A percentile compares a stretch with the other conserved stretches of the same genome.
These are phyloP conservation scores for Arrhamphus sclerolepis DNA, from an alignment of 2,797 vertebrate species.

Conservation along the genomic window DNA sequence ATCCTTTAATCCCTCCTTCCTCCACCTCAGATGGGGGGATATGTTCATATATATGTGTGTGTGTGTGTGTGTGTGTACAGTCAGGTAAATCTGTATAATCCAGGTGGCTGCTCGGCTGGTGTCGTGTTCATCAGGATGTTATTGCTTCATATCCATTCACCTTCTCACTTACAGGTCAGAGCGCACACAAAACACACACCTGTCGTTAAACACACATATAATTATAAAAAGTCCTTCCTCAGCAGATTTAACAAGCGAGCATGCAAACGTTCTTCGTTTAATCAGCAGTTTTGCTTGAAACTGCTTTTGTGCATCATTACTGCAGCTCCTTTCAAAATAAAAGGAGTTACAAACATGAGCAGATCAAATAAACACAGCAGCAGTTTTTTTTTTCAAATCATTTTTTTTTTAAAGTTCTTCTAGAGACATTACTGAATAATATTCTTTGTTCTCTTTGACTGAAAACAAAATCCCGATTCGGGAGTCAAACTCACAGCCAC, in stretches of 20 bases:
- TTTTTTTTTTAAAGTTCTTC: too few species aligned
- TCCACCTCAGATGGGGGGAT: background rate
- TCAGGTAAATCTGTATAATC: constrained; percentile 19
- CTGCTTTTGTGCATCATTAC: background rate
- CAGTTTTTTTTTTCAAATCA: too few species aligned
- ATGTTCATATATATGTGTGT: background rate
- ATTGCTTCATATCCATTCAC: constrained; percentile 22
- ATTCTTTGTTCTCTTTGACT: too few species aligned
- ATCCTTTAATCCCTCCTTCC: background rate
- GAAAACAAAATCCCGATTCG: too few species aligned
- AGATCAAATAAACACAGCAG: too few species aligned
- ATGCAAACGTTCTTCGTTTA: constrained; percentile 1
- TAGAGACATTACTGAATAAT: too few species aligned
- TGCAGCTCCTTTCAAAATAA: background rate
- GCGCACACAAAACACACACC: constrained; percentile 19
- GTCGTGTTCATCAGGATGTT: constrained; percentile 57
- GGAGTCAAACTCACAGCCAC: too few species aligned
- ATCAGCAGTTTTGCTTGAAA: constrained; percentile 3
- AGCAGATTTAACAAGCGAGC: constrained; percentile 18
- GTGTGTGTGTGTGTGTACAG: background rate
- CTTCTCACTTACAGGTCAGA: constrained; percentile 37
- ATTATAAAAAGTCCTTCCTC: background rate
- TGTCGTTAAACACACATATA: background rate
- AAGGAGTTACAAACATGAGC: background rate
- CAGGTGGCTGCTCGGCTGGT: constrained; percentile 62